phyloP scores from a whole-genome alignment of 2,888 invertebrate species.

The Hydraecia micacea region DNA sequence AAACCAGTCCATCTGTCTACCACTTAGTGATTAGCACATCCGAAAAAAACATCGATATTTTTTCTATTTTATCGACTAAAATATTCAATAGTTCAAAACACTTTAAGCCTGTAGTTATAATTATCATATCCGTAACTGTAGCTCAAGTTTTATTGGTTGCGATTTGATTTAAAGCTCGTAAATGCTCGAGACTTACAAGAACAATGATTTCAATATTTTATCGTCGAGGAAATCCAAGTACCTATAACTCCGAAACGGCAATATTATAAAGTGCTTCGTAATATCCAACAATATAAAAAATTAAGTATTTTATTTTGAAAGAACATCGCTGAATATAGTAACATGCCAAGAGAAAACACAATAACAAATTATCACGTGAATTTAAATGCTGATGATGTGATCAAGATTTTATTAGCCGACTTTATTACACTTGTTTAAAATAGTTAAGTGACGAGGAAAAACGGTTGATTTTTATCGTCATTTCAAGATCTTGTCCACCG shows the following conservation, averaged over 20 bases:
- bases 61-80: slow-evolving; percentile 41
- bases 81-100: slow-evolving; percentile 11
- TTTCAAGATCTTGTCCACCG: neutral
- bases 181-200: slow-evolving; percentile 40
- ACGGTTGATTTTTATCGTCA: neutral
- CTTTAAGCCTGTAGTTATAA: slow-evolving; percentile 9
- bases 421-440: slow-evolving; percentile 1
- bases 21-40: slow-evolving; percentile 51
- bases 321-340: neutral
- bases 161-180: slow-evolving; percentile 48
- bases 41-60: slow-evolving; percentile 55
- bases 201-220: slow-evolving; percentile 51
- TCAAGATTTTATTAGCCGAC: neutral
- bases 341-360: slow-evolving; percentile 12
- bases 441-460: neutral
- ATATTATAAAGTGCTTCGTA: neutral
- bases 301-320: neutral
- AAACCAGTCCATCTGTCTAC: slow-evolving; percentile 65
- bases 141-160: slow-evolving; percentile 45
- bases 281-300: neutral
- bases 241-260: neutral
- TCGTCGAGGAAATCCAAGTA: slow-evolving; percentile 37
- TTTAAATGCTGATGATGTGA: slow-evolving; percentile 7
- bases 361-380: neutral
- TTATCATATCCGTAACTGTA: slow-evolving; percentile 5